These are phyloP conservation scores for Mycogona germanica DNA, from an alignment of 2,888 invertebrate species.

Conservation along the genomic window DNA sequence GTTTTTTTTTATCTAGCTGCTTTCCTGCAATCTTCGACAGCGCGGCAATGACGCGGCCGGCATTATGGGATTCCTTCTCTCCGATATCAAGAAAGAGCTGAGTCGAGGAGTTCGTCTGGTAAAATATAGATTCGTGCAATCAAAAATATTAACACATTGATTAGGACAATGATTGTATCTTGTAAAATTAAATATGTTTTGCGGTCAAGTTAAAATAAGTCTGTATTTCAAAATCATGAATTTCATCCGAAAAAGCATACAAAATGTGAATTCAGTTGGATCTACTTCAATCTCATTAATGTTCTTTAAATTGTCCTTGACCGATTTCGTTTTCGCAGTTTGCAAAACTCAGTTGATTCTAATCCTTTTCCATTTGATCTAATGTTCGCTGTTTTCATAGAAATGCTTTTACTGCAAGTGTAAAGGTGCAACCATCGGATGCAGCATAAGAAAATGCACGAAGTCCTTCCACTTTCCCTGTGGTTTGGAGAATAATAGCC, in stretches of 20 bases:
- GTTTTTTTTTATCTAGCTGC: constrained; percentile 41
- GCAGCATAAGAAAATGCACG: constrained; percentile 49
- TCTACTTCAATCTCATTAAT: background rate
- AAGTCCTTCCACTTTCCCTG: constrained; percentile 62
- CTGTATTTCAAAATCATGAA: too few relatives aligned
- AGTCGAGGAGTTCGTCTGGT: constrained; percentile 51
- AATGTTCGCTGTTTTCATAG: constrained; percentile 37
- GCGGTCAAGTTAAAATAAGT: too few relatives aligned
- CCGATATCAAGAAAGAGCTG: constrained; percentile 54
- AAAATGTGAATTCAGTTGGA: background rate
- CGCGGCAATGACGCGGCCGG: constrained; percentile 54
- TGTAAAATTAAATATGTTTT: too few relatives aligned
- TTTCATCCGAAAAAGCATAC: background rate
- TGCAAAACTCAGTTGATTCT: background rate
- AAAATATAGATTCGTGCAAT: constrained; percentile 25
- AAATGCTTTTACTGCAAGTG: constrained; percentile 53
- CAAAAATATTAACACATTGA: background rate
- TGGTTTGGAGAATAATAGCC: constrained; percentile 48
- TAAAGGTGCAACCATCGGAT: constrained; percentile 57
- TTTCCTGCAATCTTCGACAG: constrained; percentile 56
- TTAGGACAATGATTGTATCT: background rate
- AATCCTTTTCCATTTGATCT: constrained; percentile 20
- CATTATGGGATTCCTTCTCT: constrained; percentile 54
- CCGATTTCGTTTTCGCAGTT: background rate
- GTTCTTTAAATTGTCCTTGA: background rate